Evolutionary conservation across 2,888 invertebrate species (phyloP), one percentile per base, ranked within the genome.

Genomic region (Automeris io): DNA sequence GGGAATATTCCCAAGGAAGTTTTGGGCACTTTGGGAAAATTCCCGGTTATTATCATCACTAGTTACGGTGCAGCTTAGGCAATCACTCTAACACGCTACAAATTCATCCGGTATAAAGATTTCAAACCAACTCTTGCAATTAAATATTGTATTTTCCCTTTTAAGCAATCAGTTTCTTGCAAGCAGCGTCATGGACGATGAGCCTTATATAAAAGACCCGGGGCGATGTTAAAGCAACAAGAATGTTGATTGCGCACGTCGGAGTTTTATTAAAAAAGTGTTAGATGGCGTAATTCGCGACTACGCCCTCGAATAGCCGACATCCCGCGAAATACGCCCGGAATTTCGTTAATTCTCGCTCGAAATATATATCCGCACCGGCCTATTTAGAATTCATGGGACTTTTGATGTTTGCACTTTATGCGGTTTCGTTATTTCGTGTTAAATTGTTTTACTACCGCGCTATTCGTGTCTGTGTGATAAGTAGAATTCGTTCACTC

Each of bases 341-440:
- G 49, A 54, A 54, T 57, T 62, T 43, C 43, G 53, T 54, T 55
- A 57, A 62, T 59, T 59, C 50, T 54, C 52, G 35, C 46, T 49
- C 47, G 45, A 47, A 57, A 61, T 57, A 46, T 47, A 55, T 35
- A 25, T 4, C 29, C 16, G 16, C 16, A 3, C 16, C n/a, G 29
- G 16, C 29, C 29, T 16, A 8, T 29, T 29, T 13, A 16, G 29
- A 29, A 29, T 29, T 25, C 11, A 36, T 36, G 22, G n/a, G 12
- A 13, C 22, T 29, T 36, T 22, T 36, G 13, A 22, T 25, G 22
- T 37, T 16, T 11, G 11, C 16, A 18, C 18, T 23, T 37, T 16
- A 29, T n/a, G 11, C 18, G 5, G 22, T 16, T 1, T 37, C 45
- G 29, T 29, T n/a, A 9, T 16, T 29, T 29, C n/a, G 16, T 13